Evolutionary conservation across 2,797 vertebrate genomes (phyloP).

Genomic region (Pantherophis alleghaniensis): DNA sequence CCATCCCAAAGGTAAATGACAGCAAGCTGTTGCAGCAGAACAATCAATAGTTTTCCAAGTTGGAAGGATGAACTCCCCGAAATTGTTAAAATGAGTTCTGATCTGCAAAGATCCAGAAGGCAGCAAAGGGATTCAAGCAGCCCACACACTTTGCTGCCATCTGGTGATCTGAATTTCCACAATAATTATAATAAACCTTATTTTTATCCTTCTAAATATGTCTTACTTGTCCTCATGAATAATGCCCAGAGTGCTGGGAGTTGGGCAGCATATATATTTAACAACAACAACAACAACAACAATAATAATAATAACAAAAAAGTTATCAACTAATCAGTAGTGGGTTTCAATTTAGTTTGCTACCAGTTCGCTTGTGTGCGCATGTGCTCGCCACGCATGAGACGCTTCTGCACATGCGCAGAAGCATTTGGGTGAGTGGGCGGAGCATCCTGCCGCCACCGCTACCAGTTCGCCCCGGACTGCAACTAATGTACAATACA

Average conservation of each 20-base stretch:
- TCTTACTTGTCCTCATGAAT: not conserved
- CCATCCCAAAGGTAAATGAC: not conserved
- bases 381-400: too few species aligned
- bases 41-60: not conserved
- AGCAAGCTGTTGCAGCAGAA: not conserved
- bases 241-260: not conserved
- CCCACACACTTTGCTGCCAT: not conserved
- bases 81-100: not conserved
- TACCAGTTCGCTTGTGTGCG: fast-evolving
- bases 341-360: too few species aligned
- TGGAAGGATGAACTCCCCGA: not conserved
- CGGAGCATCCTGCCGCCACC: fast-evolving
- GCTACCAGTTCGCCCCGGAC: too few species aligned
- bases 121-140: not conserved
- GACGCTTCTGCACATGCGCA: too few species aligned
- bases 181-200: not conserved
- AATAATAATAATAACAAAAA: not conserved
- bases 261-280: not conserved
- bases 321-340: not conserved
- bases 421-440: too few species aligned
- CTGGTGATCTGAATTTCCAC: not conserved
- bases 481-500: not conserved
- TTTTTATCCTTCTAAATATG: not conserved
- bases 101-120: not conserved
- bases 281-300: not conserved